These are phyloP conservation scores for Sisyra terminalis DNA, from an alignment of 2,888 invertebrate species.

Conservation along the genomic window DNA sequence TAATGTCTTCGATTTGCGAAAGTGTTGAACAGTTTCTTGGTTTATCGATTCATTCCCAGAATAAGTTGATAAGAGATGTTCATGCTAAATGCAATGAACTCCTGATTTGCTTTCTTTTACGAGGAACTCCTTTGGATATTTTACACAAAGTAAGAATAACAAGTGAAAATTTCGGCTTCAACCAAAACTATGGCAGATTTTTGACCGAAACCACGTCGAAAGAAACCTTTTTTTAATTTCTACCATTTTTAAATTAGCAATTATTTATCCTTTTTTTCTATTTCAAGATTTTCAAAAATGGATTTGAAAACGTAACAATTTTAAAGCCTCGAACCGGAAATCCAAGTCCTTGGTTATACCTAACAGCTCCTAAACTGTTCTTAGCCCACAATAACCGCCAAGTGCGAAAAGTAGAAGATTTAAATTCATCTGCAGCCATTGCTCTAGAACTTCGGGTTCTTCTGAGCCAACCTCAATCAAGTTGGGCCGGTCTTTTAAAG, in stretches of 20 bases:
- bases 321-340: constrained; percentile 34
- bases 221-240: too few relatives aligned
- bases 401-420: constrained; percentile 27
- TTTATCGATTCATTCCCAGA: constrained; percentile 35
- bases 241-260: too few relatives aligned
- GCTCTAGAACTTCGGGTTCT: constrained; percentile 55
- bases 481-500: constrained; percentile 59
- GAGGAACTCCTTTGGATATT: constrained; percentile 58
- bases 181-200: too few relatives aligned
- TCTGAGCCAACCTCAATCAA: constrained; percentile 60
- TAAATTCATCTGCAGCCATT: constrained; percentile 41
- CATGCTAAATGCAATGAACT: constrained; percentile 71
- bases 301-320: constrained; percentile 35
- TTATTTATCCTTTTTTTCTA: constrained; percentile 6
- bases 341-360: constrained; percentile 52
- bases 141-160: constrained; percentile 47
- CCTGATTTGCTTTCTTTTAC: constrained; percentile 52
- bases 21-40: constrained; percentile 46
- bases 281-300: constrained; percentile 36
- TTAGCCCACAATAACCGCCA: constrained; percentile 26
- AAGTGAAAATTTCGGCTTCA: too few relatives aligned
- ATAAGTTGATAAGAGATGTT: constrained; percentile 59
- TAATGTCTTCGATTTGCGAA: constrained; percentile 51
- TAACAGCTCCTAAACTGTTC: constrained; percentile 46
- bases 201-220: too few relatives aligned